Base-by-base conservation (phyloP, 2,797 vertebrate species). In the Darevskia nairensis region DNA sequence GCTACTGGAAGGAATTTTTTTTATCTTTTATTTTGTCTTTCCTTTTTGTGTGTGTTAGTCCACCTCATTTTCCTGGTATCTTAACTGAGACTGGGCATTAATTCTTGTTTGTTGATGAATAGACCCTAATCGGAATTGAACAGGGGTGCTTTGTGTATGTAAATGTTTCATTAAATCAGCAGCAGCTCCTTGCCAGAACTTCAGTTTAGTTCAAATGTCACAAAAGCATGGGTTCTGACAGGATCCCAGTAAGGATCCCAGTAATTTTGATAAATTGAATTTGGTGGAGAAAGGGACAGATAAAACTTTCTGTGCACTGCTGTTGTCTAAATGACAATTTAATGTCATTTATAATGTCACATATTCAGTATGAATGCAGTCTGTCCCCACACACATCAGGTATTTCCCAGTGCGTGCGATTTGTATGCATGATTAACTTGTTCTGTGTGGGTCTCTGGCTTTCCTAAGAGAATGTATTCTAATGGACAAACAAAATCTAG, bases 251-350 rank as follows among this genome's bases (percentile, higher is more conserved):
- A 39, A 39, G 39, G 39, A 39, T 39, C 39, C 39, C 39, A 25
- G 3, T 46, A 66, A n/a, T 1, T 80, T n/a, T 59, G 44, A 80
- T 71, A 66, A 78, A 35, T 0, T 2, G 25, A 8, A 81, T 27
- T 50, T 69, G 85, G 1, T 0, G 6, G 32, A 0, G 55, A 76
- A 72, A 13, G 7, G 0, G 29, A 10, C 0, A 64, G 0, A 1
- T 39, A n/a, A 27, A 29, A 17, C 44, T 68, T 25, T 82, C 32
- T 44, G 61, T 61, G 15, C 76, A 0, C 0, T 76, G 69, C 61
- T 92, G 77, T 88, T 77, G 19, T 44, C 35, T 61, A 41, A 74
- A 64, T 87, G 39, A 21, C 61, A 64, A 64, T 19, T 64, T 19
- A 19, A 81, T 4, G n/a, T 87, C 8, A 61, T 80, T 74, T 78